These are phyloP conservation scores for Maconellicoccus hirsutus DNA, from an alignment of 1,140 invertebrate genomes.

Conservation along the genomic window DNA sequence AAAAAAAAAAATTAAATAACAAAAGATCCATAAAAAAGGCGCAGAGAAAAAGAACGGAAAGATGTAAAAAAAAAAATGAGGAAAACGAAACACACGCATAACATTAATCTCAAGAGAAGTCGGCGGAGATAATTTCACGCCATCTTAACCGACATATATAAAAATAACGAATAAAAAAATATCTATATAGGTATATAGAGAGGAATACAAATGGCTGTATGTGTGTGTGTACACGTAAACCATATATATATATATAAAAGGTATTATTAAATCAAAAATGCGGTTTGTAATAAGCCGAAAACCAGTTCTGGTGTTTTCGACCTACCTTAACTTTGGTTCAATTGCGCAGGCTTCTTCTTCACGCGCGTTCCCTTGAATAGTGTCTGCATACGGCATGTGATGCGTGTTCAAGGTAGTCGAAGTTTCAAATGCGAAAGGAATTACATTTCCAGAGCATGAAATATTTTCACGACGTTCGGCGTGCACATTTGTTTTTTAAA, in stretches of 20 bases:
- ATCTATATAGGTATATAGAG: slow-evolving; percentile 10
- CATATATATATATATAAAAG: slow-evolving; percentile 12
- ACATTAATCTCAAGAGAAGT: slow-evolving; percentile 3
- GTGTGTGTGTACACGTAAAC: not conserved
- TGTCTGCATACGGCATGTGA: slow-evolving; percentile 16
- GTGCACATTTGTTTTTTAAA: not conserved
- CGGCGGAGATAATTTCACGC: slow-evolving; percentile 15
- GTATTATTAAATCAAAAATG: slow-evolving; percentile 23
- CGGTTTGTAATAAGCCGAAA: slow-evolving; percentile 21
- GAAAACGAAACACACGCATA: slow-evolving; percentile 2
- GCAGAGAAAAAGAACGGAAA: slow-evolving; percentile 27
- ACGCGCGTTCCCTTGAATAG: slow-evolving; percentile 12
- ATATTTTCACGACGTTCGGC: slow-evolving; percentile 9
- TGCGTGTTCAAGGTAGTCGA: slow-evolving; percentile 16
- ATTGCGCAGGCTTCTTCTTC: slow-evolving; percentile 14
- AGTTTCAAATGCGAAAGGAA: slow-evolving; percentile 19
- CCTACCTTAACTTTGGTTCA: slow-evolving; percentile 18
- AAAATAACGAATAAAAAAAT: slow-evolving; percentile 12
- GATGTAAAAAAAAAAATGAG: not conserved
- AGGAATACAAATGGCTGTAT: not conserved
- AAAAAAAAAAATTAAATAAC: not conserved
- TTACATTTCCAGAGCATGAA: slow-evolving; percentile 17
- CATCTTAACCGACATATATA: slow-evolving; percentile 21
- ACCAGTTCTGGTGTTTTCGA: slow-evolving; percentile 18
- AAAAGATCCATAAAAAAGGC: not conserved